These are phyloP conservation scores for Struthio camelus DNA, from an alignment of 2,113 vertebrate species.

Conservation along the genomic window DNA sequence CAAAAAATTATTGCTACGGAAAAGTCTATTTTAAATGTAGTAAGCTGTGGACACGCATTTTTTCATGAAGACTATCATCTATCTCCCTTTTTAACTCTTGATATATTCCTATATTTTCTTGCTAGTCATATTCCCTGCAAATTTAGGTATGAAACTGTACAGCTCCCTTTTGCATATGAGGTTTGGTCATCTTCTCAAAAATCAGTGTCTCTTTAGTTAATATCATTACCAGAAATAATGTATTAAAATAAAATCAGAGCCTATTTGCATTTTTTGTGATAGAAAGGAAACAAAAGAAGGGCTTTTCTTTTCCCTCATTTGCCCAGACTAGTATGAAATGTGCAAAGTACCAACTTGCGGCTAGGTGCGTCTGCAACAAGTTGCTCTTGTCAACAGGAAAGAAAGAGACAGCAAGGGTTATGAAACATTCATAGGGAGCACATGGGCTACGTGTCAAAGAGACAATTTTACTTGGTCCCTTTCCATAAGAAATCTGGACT, in stretches of 20 bases:
- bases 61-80: not conserved
- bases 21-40: not conserved
- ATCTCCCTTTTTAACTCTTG: not conserved
- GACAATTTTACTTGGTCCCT: not conserved
- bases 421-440: not conserved
- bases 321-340: not conserved
- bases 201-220: not conserved
- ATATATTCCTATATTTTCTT: not conserved
- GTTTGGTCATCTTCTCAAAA: not conserved
- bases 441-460: not conserved
- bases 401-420: not conserved
- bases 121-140: not conserved
- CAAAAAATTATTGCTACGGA: not conserved
- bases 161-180: not conserved
- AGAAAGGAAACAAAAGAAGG: not conserved
- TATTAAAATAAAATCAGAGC: not conserved
- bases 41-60: not conserved
- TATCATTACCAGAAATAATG: not conserved
- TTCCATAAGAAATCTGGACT: not conserved
- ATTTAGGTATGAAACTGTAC: not conserved
- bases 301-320: not conserved
- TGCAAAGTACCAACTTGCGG: not conserved
- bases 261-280: not conserved
- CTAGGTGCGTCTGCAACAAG: not conserved
- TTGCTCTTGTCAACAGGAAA: not conserved